A percentile compares a stretch with the other conserved stretches of the same genome.
Evolutionary conservation across 2,797 vertebrate species (phyloP).

Genomic region (Helicolenus hilgendorfi): DNA sequence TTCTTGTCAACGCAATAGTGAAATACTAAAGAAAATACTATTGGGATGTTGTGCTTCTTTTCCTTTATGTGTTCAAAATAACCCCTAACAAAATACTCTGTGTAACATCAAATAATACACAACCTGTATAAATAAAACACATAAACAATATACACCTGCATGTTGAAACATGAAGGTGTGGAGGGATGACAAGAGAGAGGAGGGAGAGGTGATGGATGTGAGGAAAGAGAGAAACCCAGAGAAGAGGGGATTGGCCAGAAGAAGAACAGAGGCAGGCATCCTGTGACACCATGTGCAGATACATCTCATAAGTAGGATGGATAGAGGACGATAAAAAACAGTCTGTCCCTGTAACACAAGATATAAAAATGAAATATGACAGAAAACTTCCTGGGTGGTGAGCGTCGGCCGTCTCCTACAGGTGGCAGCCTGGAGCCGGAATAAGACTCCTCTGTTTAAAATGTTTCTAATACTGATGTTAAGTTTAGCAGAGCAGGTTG

Average conservation of each 20-base stretch:
- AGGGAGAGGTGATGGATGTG: slow-evolving; percentile 14
- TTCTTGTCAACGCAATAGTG: too few species aligned
- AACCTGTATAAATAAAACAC: too few species aligned
- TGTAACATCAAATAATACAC: too few species aligned
- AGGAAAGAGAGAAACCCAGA: neutral
- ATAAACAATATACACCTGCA: too few species aligned
- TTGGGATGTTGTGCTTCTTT: too few species aligned
- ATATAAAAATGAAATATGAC: slow-evolving; percentile 45
- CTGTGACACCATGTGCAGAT: slow-evolving; percentile 29
- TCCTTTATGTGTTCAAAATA: too few species aligned
- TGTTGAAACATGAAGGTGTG: neutral
- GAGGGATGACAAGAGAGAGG: neutral
- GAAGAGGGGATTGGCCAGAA: neutral
- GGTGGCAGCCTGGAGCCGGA: slow-evolving; percentile 54
- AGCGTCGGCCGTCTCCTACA: neutral
- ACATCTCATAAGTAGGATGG: slow-evolving; percentile 31
- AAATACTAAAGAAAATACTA: too few species aligned
- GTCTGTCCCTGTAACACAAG: neutral
- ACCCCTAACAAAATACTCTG: too few species aligned
- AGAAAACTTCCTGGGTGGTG: neutral
- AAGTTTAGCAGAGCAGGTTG: neutral
- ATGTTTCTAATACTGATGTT: neutral
- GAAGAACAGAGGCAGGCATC: neutral
- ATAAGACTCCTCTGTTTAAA: neutral
- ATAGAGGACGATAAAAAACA: slow-evolving; percentile 31